Conservation (phyloP, 2,888 invertebrate species). For the Trissoscelio sp. region DNA sequence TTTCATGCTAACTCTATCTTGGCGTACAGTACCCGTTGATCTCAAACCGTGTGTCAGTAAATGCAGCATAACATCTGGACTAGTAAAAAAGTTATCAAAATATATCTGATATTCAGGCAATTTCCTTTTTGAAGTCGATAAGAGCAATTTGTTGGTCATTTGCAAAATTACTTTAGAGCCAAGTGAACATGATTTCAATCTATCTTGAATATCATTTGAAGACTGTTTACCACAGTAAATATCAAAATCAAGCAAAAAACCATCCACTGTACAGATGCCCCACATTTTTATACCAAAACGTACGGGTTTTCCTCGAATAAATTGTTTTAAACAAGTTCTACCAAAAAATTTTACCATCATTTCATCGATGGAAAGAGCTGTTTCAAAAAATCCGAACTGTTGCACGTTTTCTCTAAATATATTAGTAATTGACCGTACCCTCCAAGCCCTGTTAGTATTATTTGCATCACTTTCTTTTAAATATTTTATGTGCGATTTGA, state of each 20-base stretch:
- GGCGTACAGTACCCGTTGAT: constrained; percentile 57
- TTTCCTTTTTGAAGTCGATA: constrained; percentile 6
- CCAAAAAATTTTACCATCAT: constrained; percentile 65
- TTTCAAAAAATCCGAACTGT: constrained; percentile 54
- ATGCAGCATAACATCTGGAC: constrained; percentile 51
- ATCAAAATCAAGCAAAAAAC: constrained; percentile 63
- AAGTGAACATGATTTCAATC: constrained; percentile 15
- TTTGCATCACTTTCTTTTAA: constrained; percentile 40
- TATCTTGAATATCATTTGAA: constrained; percentile 16
- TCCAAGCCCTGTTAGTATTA: constrained; percentile 57
- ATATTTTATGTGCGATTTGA: constrained; percentile 61
- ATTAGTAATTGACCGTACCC: constrained; percentile 51
- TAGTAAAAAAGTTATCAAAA: constrained; percentile 52
- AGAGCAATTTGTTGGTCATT: constrained; percentile 23
- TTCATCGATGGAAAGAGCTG: constrained; percentile 64
- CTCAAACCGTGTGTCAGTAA: constrained; percentile 47
- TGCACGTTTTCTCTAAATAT: constrained; percentile 60
- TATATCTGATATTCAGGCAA: constrained; percentile 23
- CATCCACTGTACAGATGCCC: constrained; percentile 60
- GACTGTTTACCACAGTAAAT: constrained; percentile 65
- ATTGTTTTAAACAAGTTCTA: constrained; percentile 64
- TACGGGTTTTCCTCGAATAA: constrained; percentile 65
- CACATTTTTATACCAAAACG: constrained; percentile 67
- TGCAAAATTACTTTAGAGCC: constrained; percentile 18
- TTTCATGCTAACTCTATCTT: constrained; percentile 54